These are phyloP conservation scores for Catostomus latipinnis DNA, from an alignment of 2,797 vertebrate species.

Conservation along the genomic window DNA sequence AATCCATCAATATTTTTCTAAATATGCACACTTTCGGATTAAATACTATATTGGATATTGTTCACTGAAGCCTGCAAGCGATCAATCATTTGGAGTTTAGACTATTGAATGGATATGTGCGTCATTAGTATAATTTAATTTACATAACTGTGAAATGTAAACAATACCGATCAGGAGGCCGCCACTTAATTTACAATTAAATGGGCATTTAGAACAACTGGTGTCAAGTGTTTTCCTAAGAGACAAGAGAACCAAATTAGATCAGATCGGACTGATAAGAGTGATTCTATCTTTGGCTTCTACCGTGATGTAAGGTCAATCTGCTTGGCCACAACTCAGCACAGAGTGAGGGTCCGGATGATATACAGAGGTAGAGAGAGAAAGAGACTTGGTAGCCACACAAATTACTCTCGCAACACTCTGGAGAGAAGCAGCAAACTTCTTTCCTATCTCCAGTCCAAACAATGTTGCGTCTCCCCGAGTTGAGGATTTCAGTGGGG, in stretches of 20 bases:
- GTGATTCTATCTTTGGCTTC: constrained; percentile 27
- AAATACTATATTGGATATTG: no score
- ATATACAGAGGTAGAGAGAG: constrained; percentile 23
- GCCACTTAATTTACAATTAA: no score
- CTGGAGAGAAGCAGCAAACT: constrained; percentile 23
- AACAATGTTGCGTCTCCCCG: constrained; percentile 40
- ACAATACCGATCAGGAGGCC: no score
- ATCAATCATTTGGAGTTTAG: no score
- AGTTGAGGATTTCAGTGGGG: constrained; percentile 48
- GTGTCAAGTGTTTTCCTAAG: constrained; percentile 10
- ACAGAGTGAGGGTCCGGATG: background rate
- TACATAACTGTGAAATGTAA: no score
- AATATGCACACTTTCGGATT: no score
- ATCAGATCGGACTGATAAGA: constrained; percentile 29
- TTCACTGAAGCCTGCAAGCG: no score
- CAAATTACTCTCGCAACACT: constrained; percentile 40
- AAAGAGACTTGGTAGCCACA: background rate
- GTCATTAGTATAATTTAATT: no score
- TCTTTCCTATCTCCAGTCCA: constrained; percentile 31
- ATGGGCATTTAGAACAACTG: no score
- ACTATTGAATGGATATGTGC: no score
- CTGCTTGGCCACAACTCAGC: constrained; percentile 24
- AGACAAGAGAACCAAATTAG: constrained; percentile 28
- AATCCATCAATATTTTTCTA: no score
- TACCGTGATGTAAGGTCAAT: constrained; percentile 17